Percentiles rank a stretch among this genome's conserved stretches.
Evolutionary conservation across 2,113 vertebrate species (phyloP).

Genomic region (rabbit (Oryctolagus cuniculus)): DNA sequence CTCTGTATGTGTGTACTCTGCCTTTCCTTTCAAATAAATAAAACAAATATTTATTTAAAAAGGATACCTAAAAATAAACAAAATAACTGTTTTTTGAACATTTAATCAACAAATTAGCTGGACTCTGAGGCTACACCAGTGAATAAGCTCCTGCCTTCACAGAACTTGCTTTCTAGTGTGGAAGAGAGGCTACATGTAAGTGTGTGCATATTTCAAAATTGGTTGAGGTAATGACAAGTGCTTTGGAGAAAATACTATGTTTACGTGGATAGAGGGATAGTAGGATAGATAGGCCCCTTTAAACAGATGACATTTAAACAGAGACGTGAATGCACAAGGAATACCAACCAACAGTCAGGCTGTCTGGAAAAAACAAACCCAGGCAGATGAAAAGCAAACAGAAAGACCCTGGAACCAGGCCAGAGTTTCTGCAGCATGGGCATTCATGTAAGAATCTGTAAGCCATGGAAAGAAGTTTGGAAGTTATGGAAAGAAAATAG

Average conservation of each 20-base stretch:
- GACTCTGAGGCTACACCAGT: not conserved
- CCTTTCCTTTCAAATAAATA: no score
- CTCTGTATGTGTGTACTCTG: no score
- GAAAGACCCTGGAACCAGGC: not conserved
- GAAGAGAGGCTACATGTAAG: not conserved
- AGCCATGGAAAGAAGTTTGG: no score
- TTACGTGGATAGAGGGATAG: not conserved
- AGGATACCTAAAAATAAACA: not conserved
- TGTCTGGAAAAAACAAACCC: not conserved
- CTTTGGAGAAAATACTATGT: not conserved
- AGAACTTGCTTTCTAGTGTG: not conserved
- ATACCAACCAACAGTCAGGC: not conserved
- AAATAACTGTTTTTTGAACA: not conserved
- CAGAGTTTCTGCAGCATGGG: not conserved
- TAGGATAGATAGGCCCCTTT: not conserved
- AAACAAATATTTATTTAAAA: not conserved
- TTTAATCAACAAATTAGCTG: not conserved
- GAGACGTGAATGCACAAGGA: constrained; percentile 27
- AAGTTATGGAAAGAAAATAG: not conserved
- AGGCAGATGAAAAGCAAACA: not conserved
- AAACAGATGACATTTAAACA: not conserved
- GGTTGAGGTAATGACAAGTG: not conserved
- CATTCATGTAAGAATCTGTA: not conserved
- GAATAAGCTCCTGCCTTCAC: not conserved
- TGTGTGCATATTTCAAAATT: not conserved